phyloP scores from a whole-genome alignment of 2,888 invertebrate species.

The Salticus scenicus region DNA sequence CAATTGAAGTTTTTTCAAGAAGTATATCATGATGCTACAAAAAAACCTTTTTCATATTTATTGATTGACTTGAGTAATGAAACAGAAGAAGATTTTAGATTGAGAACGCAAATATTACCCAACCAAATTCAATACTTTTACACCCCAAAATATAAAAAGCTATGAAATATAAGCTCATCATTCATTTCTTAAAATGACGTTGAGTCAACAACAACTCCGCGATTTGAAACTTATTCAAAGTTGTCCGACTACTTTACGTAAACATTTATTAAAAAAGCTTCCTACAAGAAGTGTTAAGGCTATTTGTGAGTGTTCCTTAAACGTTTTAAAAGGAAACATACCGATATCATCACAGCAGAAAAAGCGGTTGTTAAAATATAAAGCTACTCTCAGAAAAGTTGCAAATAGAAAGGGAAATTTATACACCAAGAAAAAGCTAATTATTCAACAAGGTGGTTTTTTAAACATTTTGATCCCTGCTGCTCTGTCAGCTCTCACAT shows the following conservation, averaged over 20 bases:
- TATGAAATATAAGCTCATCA: too few species aligned
- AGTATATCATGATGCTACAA: slow-evolving; percentile 22
- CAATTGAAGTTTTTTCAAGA: slow-evolving; percentile 21
- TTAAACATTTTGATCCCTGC: neutral
- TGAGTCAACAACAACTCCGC: neutral
- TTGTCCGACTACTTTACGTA: neutral
- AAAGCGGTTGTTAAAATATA: neutral
- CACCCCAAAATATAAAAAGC: too few species aligned
- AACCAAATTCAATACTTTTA: too few species aligned
- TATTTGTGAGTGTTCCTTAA: neutral
- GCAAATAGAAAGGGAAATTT: neutral
- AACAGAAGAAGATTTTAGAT: too few species aligned
- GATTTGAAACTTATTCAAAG: neutral
- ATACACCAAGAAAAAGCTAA: neutral
- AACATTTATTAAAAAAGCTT: neutral
- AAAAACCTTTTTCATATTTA: too few species aligned
- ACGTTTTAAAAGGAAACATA: neutral
- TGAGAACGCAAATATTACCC: too few species aligned
- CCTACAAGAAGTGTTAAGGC: neutral
- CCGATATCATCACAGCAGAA: neutral
- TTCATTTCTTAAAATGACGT: neutral
- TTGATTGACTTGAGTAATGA: neutral
- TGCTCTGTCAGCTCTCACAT: neutral
- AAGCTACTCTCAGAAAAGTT: neutral
- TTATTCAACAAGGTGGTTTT: slow-evolving; percentile 5